phyloP scores from a whole-genome alignment of 2,113 vertebrate species.

The Butastur rufipennis region DNA sequence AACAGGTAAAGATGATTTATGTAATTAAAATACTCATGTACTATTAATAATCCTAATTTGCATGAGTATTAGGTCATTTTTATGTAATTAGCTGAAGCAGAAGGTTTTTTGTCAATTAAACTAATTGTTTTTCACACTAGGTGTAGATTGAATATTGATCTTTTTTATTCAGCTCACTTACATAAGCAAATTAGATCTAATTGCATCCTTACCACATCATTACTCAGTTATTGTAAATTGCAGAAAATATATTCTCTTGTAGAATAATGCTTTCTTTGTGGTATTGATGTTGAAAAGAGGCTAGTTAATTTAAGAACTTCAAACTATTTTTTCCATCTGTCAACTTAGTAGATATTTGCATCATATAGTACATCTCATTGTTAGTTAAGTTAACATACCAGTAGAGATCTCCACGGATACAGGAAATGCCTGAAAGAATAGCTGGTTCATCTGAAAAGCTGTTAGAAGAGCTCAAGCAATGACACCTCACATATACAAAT shows the following conservation, averaged over 20 bases:
- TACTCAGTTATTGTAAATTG: slow-evolving; percentile 68
- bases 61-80: slow-evolving; percentile 71
- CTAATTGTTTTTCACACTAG: slow-evolving; percentile 73
- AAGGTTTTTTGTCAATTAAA: slow-evolving; percentile 72
- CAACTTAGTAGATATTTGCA: neutral
- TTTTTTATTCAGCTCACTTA: slow-evolving; percentile 69
- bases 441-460: neutral
- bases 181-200: slow-evolving; percentile 78
- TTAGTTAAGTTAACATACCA: neutral
- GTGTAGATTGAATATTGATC: slow-evolving; percentile 77
- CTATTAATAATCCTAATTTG: slow-evolving; percentile 71
- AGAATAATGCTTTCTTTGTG: slow-evolving; percentile 57
- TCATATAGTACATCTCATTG: neutral
- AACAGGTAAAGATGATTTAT: slow-evolving; percentile 63
- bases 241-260: slow-evolving; percentile 1
- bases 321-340: slow-evolving; percentile 37
- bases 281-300: neutral
- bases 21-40: slow-evolving; percentile 64
- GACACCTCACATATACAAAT: neutral
- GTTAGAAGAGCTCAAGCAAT: neutral
- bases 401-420: neutral
- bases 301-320: slow-evolving; percentile 40
- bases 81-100: slow-evolving; percentile 70
- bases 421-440: neutral
- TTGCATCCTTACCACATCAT: slow-evolving; percentile 70